These are phyloP conservation scores for Sphecodes monilicornis DNA, from an alignment of 2,888 invertebrate genomes.

Conservation along the genomic window DNA sequence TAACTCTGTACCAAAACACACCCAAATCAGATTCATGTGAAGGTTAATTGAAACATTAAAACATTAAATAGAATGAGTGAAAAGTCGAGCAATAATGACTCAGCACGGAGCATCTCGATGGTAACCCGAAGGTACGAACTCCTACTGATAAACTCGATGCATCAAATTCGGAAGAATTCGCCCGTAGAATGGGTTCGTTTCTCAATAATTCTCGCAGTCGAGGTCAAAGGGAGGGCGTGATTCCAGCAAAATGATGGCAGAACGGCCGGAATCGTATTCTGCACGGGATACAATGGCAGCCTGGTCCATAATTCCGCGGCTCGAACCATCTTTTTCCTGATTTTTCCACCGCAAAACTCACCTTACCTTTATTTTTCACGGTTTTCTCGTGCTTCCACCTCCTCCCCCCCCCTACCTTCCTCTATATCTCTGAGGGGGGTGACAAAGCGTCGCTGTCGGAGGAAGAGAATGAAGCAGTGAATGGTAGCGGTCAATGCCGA, in stretches of 20 bases:
- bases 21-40: too few species aligned
- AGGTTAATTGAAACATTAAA: too few species aligned
- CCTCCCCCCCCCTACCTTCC: not conserved
- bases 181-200: not conserved
- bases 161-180: not conserved
- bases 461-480: conserved; percentile 77
- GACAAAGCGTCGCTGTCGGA: conserved; percentile 79
- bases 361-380: conserved; percentile 59
- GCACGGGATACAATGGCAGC: conserved; percentile 44
- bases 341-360: conserved; percentile 63
- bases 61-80: not conserved
- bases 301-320: conserved; percentile 65
- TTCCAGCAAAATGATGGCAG: conserved; percentile 50
- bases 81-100: not conserved
- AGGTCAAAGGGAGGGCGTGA: conserved; percentile 60
- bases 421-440: conserved; percentile 59
- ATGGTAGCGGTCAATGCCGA: conserved; percentile 80
- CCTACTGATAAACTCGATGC: not conserved
- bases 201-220: conserved; percentile 56
- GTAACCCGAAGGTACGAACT: not conserved
- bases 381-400: conserved; percentile 43
- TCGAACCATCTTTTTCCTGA: conserved; percentile 61
- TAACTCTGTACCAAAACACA: too few species aligned
- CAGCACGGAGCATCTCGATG: not conserved
- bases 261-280: conserved; percentile 55